Evolutionary conservation across 2,888 invertebrate species (phyloP).

Genomic region (Hipparchia semele): DNA sequence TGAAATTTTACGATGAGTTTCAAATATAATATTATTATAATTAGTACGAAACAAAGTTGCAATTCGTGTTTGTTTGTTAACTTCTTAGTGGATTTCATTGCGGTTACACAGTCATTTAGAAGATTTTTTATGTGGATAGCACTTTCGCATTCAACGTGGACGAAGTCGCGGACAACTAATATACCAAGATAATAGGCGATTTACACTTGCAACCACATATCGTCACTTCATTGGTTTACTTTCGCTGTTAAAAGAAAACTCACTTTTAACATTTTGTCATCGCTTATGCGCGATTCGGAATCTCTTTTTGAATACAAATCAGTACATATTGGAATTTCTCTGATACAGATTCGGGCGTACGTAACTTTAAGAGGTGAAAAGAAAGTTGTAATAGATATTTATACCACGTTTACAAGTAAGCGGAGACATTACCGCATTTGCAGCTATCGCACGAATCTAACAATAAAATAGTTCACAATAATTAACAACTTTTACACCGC

Average conservation of each 20-base stretch:
- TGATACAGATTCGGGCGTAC: conserved; percentile 64
- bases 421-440: conserved; percentile 35
- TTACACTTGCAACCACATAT: conserved; percentile 30
- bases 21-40: neutral
- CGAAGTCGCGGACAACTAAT: neutral
- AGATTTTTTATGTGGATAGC: no score
- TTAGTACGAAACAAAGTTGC: no score
- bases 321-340: conserved; percentile 68
- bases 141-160: conserved; percentile 1
- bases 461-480: conserved; percentile 11
- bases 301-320: conserved; percentile 70
- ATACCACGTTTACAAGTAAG: conserved; percentile 41
- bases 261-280: conserved; percentile 57
- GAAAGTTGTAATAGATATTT: conserved; percentile 61
- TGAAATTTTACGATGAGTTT: neutral
- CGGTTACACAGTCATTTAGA: neutral
- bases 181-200: conserved; percentile 24
- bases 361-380: conserved; percentile 60
- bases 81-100: neutral
- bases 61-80: no score
- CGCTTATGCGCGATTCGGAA: conserved; percentile 61
- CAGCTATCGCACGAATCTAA: conserved; percentile 23
- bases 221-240: conserved; percentile 53
- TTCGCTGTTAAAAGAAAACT: conserved; percentile 55
- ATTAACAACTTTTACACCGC: conserved; percentile 5